phyloP scores from a whole-genome alignment of 1,140 invertebrate species.

The Aphidius ervi region DNA sequence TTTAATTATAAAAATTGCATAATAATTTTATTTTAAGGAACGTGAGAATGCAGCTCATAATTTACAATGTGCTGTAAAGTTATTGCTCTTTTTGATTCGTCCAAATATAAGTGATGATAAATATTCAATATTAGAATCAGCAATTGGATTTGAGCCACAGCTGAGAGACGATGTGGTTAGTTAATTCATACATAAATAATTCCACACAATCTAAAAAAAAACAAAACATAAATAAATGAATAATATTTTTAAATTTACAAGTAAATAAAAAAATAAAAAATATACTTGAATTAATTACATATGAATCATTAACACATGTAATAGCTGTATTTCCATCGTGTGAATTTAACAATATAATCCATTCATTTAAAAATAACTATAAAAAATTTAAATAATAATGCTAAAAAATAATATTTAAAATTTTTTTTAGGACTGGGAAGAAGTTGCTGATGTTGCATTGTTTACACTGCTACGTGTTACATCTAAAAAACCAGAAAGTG shows the following conservation, averaged over 20 bases:
- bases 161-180: constrained; percentile 37
- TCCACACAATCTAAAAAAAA: too few relatives aligned
- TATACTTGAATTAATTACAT: constrained; percentile 7
- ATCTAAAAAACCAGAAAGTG: constrained; percentile 26
- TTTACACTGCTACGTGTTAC: constrained; percentile 22
- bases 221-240: neutral
- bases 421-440: constrained; percentile 41
- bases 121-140: constrained; percentile 37
- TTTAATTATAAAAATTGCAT: neutral
- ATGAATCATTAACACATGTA: constrained; percentile 15
- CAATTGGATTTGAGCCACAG: constrained; percentile 37
- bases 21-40: constrained; percentile 28
- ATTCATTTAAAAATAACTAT: too few relatives aligned
- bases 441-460: constrained; percentile 38
- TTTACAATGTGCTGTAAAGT: constrained; percentile 29
- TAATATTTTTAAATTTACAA: neutral
- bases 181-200: neutral
- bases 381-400: neutral
- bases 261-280: neutral
- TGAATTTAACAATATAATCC: constrained; percentile 12
- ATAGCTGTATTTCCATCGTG: constrained; percentile 23
- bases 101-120: constrained; percentile 36
- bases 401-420: neutral
- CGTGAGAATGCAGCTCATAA: constrained; percentile 31
- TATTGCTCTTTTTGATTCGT: constrained; percentile 34